phyloP scores from a whole-genome alignment of 2,113 vertebrate genomes.

The Aviceda subcristata region DNA sequence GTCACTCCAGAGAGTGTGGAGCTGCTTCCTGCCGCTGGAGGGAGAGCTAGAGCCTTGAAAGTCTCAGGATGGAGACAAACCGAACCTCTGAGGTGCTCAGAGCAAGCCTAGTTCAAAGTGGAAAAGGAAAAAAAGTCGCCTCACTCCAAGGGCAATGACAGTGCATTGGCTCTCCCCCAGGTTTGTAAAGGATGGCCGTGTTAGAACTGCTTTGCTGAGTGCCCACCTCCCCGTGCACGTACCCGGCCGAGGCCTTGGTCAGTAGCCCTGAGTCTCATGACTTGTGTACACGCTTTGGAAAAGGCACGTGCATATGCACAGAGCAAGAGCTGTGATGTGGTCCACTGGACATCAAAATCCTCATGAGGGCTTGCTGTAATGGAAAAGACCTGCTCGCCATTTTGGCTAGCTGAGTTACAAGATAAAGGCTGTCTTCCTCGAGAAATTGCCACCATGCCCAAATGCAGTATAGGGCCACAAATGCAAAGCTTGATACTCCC shows the following conservation, averaged over 20 bases:
- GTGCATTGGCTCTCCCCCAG: not conserved
- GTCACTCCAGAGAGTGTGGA: not conserved
- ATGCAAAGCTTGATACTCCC: not conserved
- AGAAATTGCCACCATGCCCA: not conserved
- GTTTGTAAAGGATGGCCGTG: not conserved
- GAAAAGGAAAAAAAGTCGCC: not conserved
- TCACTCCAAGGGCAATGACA: not conserved
- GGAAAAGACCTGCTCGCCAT: not conserved
- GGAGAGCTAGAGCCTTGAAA: slow-evolving; percentile 3
- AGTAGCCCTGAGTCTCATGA: rapidly evolving
- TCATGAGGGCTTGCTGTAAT: not conserved
- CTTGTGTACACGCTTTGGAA: rapidly evolving
- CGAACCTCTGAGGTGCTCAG: not conserved
- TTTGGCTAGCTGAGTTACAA: not conserved
- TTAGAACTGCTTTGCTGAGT: not conserved
- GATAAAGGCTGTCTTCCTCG: not conserved
- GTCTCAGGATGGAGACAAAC: not conserved
- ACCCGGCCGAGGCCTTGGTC: rapidly evolving
- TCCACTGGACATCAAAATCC: not conserved
- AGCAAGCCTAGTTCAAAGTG: not conserved
- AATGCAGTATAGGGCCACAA: rapidly evolving
- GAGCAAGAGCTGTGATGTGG: not conserved
- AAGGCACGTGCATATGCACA: rapidly evolving
- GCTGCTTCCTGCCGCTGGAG: slow-evolving; percentile 13
- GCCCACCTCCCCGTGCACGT: not conserved